These are phyloP conservation scores for Petrocephalus schoutedeni DNA, from an alignment of 2,797 vertebrate species.

Conservation along the genomic window DNA sequence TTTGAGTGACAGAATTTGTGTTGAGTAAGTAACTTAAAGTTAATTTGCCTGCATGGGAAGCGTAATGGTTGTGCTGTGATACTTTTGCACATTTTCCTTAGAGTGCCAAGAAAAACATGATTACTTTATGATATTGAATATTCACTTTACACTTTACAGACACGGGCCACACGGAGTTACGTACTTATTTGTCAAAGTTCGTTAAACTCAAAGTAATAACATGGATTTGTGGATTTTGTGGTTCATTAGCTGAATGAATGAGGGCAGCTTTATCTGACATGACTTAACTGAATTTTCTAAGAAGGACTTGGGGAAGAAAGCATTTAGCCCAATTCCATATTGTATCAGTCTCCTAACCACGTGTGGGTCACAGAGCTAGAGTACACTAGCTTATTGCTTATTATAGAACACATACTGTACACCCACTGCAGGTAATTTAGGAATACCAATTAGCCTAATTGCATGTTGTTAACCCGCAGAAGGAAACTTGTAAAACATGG, in stretches of 20 bases:
- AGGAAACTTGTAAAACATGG: background rate
- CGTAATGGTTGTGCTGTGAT: background rate
- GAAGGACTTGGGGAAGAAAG: background rate
- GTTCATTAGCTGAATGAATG: background rate
- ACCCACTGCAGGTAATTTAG: background rate
- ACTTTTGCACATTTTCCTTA: background rate
- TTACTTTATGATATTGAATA: background rate
- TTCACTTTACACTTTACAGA: background rate
- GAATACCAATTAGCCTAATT: background rate
- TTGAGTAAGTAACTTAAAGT: background rate
- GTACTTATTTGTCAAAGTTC: background rate
- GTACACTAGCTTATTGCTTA: background rate
- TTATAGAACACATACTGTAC: background rate
- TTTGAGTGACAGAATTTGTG: background rate
- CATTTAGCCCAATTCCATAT: no score
- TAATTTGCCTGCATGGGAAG: background rate
- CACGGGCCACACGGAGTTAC: background rate
- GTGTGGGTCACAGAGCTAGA: background rate
- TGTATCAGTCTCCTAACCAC: background rate
- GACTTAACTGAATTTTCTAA: background rate
- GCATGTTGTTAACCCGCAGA: background rate
- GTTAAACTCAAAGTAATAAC: background rate
- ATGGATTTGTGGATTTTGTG: background rate
- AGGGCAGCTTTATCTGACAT: background rate
- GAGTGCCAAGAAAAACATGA: background rate